Base-by-base conservation (phyloP, 2,113 vertebrate species). In the Steatornis caripensis region DNA sequence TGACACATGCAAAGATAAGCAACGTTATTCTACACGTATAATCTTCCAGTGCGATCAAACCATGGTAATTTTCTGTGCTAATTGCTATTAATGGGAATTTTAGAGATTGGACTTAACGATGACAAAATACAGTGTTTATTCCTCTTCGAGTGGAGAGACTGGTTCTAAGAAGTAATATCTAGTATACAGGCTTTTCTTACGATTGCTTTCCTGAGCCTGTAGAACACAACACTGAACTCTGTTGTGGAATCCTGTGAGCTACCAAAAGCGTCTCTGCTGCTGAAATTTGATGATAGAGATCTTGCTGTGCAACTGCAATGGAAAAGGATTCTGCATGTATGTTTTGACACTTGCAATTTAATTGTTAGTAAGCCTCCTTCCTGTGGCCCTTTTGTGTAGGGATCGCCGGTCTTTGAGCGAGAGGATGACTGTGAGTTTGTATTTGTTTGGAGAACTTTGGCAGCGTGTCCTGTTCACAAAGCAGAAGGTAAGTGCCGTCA, bases 371-470 rank as follows among this genome's bases (percentile, higher is more conserved):
- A 83, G 13, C 11, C 5, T 75, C 15, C 4, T 93, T 57, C 13
- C 4, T 45, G 6, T 92, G 27, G 9, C 12, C 17, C 17, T 89
- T 17, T 45, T 17, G 84, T 97, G 3, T 48, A 99, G 99, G 99
- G 99, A 6, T 99, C 99, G 1, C 99, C 99, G 0, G 96, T 98
- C 48, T 98, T 99, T 64, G 98, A 99, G 90, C 98, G 98, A 32
- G 89, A 93, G 84, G 97, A 98, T 7, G 98, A 97, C 11, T 99
- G 99, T 94, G 99, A 99, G 70, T 99, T 98, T 15, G 98, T 99
- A 39, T 99, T 99, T 89, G 92, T 99, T 72, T 99, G 99, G 99
- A 98, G 99, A 95, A 99, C 99, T 0, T 98, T 99, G 29, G 99
- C 99, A 86, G 99, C 99, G 29, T 99, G 99, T 75, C 99, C 99